phyloP scores from a whole-genome alignment of 2,888 invertebrate species.

The Phyllotreta cruciferae region DNA sequence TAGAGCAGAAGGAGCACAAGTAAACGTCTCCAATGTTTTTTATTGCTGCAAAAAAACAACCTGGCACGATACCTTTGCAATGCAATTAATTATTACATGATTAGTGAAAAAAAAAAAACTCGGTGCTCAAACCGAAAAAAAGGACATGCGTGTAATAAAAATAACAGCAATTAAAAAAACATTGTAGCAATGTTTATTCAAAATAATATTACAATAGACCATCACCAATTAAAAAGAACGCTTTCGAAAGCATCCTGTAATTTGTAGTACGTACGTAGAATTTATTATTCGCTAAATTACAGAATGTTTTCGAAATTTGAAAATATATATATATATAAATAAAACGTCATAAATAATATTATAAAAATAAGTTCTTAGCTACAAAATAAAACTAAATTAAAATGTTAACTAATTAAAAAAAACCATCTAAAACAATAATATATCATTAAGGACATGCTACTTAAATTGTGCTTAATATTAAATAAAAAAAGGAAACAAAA shows the following conservation, averaged over 20 bases:
- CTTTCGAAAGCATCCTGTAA: constrained; percentile 28
- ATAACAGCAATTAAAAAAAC: constrained; percentile 57
- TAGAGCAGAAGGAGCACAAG: too few species aligned
- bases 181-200: constrained; percentile 60
- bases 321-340: constrained; percentile 44
- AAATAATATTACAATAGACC: constrained; percentile 58
- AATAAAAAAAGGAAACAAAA: constrained; percentile 44
- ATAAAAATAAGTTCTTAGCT: constrained; percentile 43
- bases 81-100: too few species aligned
- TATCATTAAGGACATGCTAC: constrained; percentile 52
- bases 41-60: too few species aligned
- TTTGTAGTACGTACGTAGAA: background rate
- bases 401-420: constrained; percentile 41
- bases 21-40: too few species aligned
- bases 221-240: constrained; percentile 52
- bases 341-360: constrained; percentile 48
- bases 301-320: constrained; percentile 39
- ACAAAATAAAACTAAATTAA: constrained; percentile 46
- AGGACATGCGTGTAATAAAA: constrained; percentile 58
- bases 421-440: constrained; percentile 46
- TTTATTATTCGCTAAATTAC: constrained; percentile 23
- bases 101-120: constrained; percentile 29
- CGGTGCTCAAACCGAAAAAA: constrained; percentile 44
- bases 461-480: constrained; percentile 51
- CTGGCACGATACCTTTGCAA: too few species aligned